Base-by-base conservation (phyloP, 2,113 vertebrate species). In the Nematolebias whitei region DNA sequence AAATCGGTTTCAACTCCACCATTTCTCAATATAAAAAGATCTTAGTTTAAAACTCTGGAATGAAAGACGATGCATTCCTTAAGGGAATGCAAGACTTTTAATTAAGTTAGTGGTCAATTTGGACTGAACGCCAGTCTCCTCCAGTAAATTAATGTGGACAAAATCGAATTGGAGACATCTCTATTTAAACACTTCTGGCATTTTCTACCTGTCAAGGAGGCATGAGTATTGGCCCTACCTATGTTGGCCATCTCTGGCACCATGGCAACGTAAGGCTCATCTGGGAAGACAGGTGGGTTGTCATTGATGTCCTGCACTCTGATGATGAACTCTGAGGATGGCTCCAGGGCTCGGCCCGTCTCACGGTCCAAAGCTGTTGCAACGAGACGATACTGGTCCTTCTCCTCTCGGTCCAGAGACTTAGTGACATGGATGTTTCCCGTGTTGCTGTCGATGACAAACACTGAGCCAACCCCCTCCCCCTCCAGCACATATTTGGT, bases 371-470 rank as follows among this genome's bases (percentile, higher is more conserved):
- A 92, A 0, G 94, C 95, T 3, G 95, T 95, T 7, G 95, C 95
- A 12, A 94, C 71, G 0, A 97, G 91, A 1, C 92, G 91, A 9
- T 97, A 97, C 64, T 96, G 92, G n/a, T 94, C 94, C 82, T 96
- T 96, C 78, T 96, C 95, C 71, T 97, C 95, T 3, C 95, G 91
- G 82, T 97, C 95, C 70, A 97, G 85, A 5, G 95, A 93, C 85
- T 96, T 96, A 68, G 95, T 96, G 50, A 97, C 95, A 5, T 96
- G 95, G 70, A 97, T 96, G 82, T 97, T 96, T 20, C 95, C 95
- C 0, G 94, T 96, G 76, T 92, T 89, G 78, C 94, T 89, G 40
- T 97, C 95, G 10, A 97, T 95, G 48, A 97, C 95, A 58, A 96
- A 97, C 56, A 96, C 94, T 0, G 95, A 96, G 53, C 95, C 95